phyloP scores from a whole-genome alignment of 2,888 invertebrate genomes.

The Elysia crispata region DNA sequence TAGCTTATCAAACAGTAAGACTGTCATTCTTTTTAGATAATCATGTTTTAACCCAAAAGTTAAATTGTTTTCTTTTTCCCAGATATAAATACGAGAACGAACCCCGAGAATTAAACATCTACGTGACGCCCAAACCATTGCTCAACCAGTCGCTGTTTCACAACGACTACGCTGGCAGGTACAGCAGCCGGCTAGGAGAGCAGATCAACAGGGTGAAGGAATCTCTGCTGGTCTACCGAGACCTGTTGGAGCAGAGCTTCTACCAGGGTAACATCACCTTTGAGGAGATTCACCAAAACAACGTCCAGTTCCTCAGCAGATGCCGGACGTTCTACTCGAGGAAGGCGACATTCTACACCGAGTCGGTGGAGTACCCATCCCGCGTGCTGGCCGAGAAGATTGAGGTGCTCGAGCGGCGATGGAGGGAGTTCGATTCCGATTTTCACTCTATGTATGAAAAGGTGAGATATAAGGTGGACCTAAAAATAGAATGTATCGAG shows the following conservation, averaged over 20 bases:
- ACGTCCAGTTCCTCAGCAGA: constrained; percentile 51
- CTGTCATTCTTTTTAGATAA: no score
- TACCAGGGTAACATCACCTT: constrained; percentile 49
- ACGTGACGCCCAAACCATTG: constrained; percentile 61
- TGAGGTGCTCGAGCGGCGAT: constrained; percentile 49
- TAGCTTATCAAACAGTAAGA: no score
- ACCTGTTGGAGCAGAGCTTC: constrained; percentile 51
- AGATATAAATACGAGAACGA: constrained; percentile 57
- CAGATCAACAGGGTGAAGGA: constrained; percentile 54
- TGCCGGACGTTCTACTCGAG: constrained; percentile 59
- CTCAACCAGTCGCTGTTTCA: constrained; percentile 57
- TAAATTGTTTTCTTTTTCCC: no score
- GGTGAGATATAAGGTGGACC: no score
- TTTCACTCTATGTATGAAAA: constrained; percentile 50
- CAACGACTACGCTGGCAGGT: constrained; percentile 54
- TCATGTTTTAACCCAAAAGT: no score
- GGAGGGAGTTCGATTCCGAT: constrained; percentile 49
- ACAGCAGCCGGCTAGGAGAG: constrained; percentile 50
- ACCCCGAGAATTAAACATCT: constrained; percentile 55
- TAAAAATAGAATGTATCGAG: no score
- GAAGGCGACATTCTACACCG: constrained; percentile 61
- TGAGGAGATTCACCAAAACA: constrained; percentile 51
- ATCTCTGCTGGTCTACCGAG: constrained; percentile 43
- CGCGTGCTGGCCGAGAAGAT: constrained; percentile 53
- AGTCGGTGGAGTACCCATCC: constrained; percentile 61